These are phyloP conservation scores for Poeciliopsis turneri DNA, from an alignment of 2,797 vertebrate genomes.

Conservation along the genomic window DNA sequence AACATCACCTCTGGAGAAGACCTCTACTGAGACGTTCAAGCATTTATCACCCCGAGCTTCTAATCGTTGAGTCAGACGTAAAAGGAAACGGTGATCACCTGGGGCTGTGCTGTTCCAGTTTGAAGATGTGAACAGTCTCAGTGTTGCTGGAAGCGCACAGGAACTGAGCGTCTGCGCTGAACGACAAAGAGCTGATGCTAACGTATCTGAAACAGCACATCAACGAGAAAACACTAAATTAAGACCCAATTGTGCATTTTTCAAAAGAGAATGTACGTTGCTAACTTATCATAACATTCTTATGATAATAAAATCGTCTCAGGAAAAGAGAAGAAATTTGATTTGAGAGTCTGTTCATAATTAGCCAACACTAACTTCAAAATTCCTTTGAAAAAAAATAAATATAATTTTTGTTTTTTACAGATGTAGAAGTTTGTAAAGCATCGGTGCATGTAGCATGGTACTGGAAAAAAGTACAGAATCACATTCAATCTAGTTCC, in stretches of 20 bases:
- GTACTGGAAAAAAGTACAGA: background rate
- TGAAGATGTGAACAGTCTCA: slow-evolving; percentile 95
- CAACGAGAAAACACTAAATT: background rate
- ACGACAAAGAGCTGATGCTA: slow-evolving; percentile 92
- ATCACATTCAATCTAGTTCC: background rate
- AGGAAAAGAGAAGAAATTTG: background rate
- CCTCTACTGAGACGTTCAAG: background rate
- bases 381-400: background rate
- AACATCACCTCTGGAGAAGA: background rate
- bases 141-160: slow-evolving; percentile 95
- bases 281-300: background rate
- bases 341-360: background rate
- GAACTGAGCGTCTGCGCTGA: slow-evolving; percentile 93
- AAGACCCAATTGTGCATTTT: background rate
- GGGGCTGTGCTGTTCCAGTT: slow-evolving; percentile 87
- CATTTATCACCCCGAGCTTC: background rate
- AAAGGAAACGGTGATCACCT: slow-evolving; percentile 53
- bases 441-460: background rate
- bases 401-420: too few species aligned
- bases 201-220: slow-evolving; percentile 84
- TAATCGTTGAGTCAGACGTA: background rate
- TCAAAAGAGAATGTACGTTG: background rate
- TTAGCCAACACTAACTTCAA: background rate
- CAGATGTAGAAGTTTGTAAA: background rate
- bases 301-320: background rate